Evolutionary conservation across 2,797 vertebrate species (phyloP), one percentile per base, ranked within the genome.

Genomic region (Astyanax mexicanus): DNA sequence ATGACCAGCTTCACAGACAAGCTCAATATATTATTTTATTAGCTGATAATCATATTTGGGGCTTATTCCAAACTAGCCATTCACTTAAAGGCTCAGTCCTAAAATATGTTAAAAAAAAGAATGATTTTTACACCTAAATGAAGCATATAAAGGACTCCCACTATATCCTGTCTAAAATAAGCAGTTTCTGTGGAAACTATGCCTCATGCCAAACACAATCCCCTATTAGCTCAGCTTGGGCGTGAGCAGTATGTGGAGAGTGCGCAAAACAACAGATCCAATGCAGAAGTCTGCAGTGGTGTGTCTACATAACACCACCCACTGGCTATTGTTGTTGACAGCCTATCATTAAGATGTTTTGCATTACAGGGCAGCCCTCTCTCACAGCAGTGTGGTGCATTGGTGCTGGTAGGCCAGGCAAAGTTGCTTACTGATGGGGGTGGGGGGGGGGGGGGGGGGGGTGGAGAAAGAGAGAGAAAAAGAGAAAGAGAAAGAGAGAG

Each of bases 261-360:
- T 3, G 69, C 68, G 75, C 55, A 73, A 69, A 72, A 58, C 47
- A 51, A 47, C 66, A 21, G 15, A 23, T 1, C 13, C 7, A 64
- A 32, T 51, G 54, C 52, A 62, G 17, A 19, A 57, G 6, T 23
- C 61, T 75, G 51, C 27, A 66, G 8, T 58, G 8, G 54, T 25
- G 55, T 5, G 66, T 49, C 35, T 64, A 72, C 81, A 79, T 75
- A 64, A 79, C 80, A 57, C 75, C 77, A 80, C 72, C 79, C 65
- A 29, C 10, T 7, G 19, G 1, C 2, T 66, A 57, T 23, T 73
- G 49, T 67, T 68, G 29, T 6, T 1, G 42, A 13, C 65, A 65
- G 72, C 82, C 5, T 37, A 55, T 84, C 51, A 85, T 85, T 81
- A 84, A 85, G 74, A 86, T 83, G 81, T 86, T 85, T 88, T 82